Percentiles rank a stretch among this genome's conserved stretches.
These are phyloP conservation scores for Cephalotes varians DNA, from an alignment of 2,888 invertebrate genomes.

Conservation along the genomic window DNA sequence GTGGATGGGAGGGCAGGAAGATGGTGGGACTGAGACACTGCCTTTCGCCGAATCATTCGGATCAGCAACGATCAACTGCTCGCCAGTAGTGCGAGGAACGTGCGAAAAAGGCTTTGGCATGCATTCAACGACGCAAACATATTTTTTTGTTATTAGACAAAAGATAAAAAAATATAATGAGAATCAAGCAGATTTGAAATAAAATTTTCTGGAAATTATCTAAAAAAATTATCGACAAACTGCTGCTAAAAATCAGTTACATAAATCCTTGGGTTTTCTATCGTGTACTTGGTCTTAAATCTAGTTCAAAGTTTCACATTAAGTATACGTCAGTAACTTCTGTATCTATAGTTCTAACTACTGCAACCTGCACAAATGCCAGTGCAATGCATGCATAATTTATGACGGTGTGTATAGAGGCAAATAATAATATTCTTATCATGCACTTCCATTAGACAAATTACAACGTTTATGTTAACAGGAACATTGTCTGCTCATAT, in stretches of 20 bases:
- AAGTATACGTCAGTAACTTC: conserved; percentile 6
- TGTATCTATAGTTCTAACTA: conserved; percentile 18
- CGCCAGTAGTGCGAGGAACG: conserved; percentile 5
- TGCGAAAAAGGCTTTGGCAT: background rate
- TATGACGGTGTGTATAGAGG: conserved; percentile 28
- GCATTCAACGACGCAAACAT: background rate
- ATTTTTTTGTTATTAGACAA: background rate
- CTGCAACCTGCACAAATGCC: conserved; percentile 18
- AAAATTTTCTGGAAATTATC: background rate
- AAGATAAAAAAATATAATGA: background rate
- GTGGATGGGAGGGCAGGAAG: conserved; percentile 60
- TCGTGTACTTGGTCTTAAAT: conserved; percentile 6
- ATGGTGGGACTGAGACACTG: conserved; percentile 55
- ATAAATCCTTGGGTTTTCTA: conserved; percentile 24
- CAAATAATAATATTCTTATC: conserved; percentile 54
- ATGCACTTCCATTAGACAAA: conserved; percentile 35
- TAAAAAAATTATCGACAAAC: conserved; percentile 5
- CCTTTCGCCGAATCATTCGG: conserved; percentile 59
- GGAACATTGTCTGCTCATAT: conserved; percentile 32
- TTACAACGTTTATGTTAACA: conserved; percentile 51
- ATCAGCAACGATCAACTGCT: conserved; percentile 47
- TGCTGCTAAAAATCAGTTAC: conserved; percentile 25
- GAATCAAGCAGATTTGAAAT: background rate
- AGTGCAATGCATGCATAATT: conserved; percentile 47
- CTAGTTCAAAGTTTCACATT: conserved; percentile 38